Conservation (phyloP, 2,113 vertebrate species). For the Gavialis gangeticus region DNA sequence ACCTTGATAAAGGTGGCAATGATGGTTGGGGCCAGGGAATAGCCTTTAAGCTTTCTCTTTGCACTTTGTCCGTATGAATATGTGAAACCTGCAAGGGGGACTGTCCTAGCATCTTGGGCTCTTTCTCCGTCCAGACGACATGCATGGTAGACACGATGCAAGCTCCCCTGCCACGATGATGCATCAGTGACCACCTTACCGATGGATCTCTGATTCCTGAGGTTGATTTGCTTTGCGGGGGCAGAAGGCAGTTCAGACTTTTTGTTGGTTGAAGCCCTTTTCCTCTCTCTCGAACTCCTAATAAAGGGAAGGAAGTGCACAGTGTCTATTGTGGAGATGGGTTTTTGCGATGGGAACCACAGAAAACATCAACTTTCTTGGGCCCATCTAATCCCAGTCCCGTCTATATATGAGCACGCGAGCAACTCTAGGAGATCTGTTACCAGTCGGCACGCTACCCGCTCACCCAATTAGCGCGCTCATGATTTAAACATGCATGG, state of each 20-base stretch:
- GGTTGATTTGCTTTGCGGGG: no score
- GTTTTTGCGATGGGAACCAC: slow-evolving; percentile 41
- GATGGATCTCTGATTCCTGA: no score
- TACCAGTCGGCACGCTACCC: not conserved
- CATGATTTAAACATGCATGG: not conserved
- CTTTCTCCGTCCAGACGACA: not conserved
- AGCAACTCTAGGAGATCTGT: slow-evolving; percentile 3
- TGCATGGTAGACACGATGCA: not conserved
- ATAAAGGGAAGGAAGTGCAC: slow-evolving; percentile 39
- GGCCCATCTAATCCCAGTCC: not conserved
- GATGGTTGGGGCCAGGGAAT: not conserved
- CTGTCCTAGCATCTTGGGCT: no score
- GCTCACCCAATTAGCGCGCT: not conserved
- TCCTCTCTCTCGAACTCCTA: slow-evolving; percentile 45
- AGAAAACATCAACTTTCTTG: slow-evolving; percentile 37
- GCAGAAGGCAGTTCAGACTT: slow-evolving; percentile 59
- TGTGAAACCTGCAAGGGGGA: not conserved
- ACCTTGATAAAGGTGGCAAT: not conserved
- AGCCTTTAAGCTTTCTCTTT: not conserved
- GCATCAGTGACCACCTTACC: not conserved
- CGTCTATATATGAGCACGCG: not conserved
- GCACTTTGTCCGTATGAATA: not conserved
- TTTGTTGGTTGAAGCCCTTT: slow-evolving; percentile 64
- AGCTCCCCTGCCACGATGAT: not conserved
- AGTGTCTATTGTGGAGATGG: slow-evolving; percentile 64